These are phyloP conservation scores for Gobio occitaniae DNA, from an alignment of 2,797 vertebrate genomes.

Conservation along the genomic window DNA sequence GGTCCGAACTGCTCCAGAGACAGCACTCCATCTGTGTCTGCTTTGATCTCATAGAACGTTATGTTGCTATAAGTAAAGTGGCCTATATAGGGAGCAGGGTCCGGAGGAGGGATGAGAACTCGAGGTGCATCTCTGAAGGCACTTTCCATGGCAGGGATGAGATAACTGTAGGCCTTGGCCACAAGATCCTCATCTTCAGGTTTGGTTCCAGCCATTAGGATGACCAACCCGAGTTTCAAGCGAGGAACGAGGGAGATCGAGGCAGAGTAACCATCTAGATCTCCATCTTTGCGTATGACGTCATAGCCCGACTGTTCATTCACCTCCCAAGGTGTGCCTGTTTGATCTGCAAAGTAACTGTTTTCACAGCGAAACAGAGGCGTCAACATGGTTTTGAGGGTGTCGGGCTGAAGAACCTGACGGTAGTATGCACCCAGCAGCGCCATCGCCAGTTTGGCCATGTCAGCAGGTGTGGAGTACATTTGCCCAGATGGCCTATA, in stretches of 20 bases:
- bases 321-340: conserved; percentile 92
- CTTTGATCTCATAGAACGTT: conserved; percentile 90
- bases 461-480: conserved; percentile 89
- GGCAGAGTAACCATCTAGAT: conserved; percentile 89
- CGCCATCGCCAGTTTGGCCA: conserved; percentile 87
- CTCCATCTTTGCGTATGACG: conserved; percentile 88
- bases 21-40: conserved; percentile 77
- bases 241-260: conserved; percentile 87
- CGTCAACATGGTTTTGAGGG: conserved; percentile 85
- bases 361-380: conserved; percentile 83
- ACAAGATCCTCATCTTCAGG: conserved; percentile 81
- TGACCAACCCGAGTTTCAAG: conserved; percentile 85
- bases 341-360: conserved; percentile 88
- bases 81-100: conserved; percentile 82
- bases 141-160: conserved; percentile 85
- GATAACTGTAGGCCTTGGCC: conserved; percentile 74
- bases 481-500: conserved; percentile 93
- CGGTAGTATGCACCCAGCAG: conserved; percentile 80
- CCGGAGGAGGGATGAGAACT: conserved; percentile 78
- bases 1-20: conserved; percentile 92
- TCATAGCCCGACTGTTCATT: conserved; percentile 85
- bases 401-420: conserved; percentile 79
- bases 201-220: conserved; percentile 88
- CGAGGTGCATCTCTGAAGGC: conserved; percentile 81
- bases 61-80: conserved; percentile 89